phyloP scores from a whole-genome alignment of 2,113 vertebrate genomes.

The Sitta europaea region DNA sequence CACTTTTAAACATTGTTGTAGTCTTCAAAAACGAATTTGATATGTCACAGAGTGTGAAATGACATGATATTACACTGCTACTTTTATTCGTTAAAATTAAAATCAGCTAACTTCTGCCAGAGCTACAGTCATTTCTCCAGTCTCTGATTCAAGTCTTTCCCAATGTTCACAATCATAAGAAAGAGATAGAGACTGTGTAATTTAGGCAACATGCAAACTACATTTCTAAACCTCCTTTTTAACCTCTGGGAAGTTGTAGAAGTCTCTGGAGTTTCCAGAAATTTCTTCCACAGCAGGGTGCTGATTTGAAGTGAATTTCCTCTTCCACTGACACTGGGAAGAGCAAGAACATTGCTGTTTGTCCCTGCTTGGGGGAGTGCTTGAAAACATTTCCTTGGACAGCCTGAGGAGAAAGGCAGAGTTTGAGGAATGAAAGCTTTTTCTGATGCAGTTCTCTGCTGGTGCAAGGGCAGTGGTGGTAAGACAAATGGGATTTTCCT shows the following conservation, averaged over 20 bases:
- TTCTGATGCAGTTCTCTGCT: neutral
- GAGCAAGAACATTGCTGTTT: neutral
- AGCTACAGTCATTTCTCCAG: neutral
- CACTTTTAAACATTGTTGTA: rapidly evolving
- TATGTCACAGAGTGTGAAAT: neutral
- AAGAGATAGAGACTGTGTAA: neutral
- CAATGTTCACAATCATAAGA: neutral
- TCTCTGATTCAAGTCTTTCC: neutral
- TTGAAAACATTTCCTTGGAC: neutral
- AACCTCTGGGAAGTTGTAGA: neutral
- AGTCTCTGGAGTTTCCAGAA: neutral
- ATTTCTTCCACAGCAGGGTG: neutral
- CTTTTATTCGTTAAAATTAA: neutral
- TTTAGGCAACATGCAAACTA: neutral
- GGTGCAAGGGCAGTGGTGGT: neutral
- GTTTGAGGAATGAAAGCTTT: neutral
- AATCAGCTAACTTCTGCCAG: neutral
- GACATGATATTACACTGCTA: neutral
- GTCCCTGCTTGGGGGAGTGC: neutral
- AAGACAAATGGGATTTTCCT: neutral
- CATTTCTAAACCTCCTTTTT: neutral
- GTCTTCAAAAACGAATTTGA: neutral
- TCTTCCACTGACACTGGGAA: neutral
- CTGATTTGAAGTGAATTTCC: neutral
- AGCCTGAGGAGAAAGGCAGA: neutral